These are phyloP conservation scores for Petrophora chlorosata DNA, from an alignment of 2,888 invertebrate species.

Conservation along the genomic window DNA sequence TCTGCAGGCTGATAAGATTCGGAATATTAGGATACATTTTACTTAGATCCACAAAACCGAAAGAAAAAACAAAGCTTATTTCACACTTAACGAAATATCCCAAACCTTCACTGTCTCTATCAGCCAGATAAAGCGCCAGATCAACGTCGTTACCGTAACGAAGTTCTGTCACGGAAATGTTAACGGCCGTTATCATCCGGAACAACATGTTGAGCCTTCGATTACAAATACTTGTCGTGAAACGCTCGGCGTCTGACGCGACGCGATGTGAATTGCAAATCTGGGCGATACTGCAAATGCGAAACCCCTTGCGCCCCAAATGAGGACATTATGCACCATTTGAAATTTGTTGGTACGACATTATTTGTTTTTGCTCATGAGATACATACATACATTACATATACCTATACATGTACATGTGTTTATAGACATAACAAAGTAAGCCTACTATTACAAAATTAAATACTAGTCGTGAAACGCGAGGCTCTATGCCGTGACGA, in stretches of 20 bases:
- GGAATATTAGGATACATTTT: too few relatives aligned
- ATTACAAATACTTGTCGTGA: slow-evolving; percentile 52
- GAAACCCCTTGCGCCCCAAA: slow-evolving; percentile 11
- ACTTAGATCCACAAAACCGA: too few relatives aligned
- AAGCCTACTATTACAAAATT: too few relatives aligned
- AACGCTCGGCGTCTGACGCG: slow-evolving; percentile 51
- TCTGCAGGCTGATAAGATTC: too few relatives aligned
- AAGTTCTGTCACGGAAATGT: slow-evolving; percentile 11
- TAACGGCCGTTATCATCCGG: slow-evolving; percentile 19
- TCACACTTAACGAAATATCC: not conserved
- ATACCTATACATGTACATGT: too few relatives aligned
- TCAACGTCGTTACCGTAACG: slow-evolving; percentile 7
- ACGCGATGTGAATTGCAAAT: slow-evolving; percentile 58
- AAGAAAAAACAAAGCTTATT: slow-evolving; percentile 3
- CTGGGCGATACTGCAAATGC: slow-evolving; percentile 22
- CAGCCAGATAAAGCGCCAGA: slow-evolving; percentile 7
- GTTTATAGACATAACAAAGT: too few relatives aligned
- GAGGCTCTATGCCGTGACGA: too few relatives aligned
- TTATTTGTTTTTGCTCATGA: too few relatives aligned
- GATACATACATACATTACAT: too few relatives aligned
- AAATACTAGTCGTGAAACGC: too few relatives aligned
- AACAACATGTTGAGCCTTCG: slow-evolving; percentile 54
- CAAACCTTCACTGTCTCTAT: slow-evolving; percentile 1
- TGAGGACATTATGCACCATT: slow-evolving; percentile 14
- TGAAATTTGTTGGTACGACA: too few relatives aligned